These are phyloP conservation scores for Hyperoplus immaculatus DNA, from an alignment of 2,797 vertebrate genomes.

Conservation along the genomic window DNA sequence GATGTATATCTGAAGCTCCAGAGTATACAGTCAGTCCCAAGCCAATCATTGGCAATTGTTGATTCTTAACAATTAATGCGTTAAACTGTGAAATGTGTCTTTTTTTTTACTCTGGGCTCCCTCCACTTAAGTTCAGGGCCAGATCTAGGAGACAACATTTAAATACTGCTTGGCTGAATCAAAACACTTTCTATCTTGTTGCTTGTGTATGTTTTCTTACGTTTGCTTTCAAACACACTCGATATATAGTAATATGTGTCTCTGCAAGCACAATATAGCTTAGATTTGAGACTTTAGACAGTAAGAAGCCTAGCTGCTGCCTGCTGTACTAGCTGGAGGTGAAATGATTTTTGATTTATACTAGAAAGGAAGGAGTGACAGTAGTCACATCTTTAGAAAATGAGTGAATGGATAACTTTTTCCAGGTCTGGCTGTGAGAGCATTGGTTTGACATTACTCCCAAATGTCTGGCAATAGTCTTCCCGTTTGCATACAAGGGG, in stretches of 20 bases:
- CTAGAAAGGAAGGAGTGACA: too few species aligned
- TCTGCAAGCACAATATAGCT: background rate
- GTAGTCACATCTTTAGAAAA: background rate
- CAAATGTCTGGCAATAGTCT: background rate
- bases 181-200: background rate
- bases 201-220: background rate
- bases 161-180: conserved; percentile 1
- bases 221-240: conserved; percentile 7
- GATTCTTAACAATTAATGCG: background rate
- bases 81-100: background rate
- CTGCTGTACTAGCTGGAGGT: too few species aligned
- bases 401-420: background rate
- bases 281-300: background rate
- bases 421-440: background rate
- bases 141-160: background rate
- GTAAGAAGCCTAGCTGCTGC: too few species aligned
- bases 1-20: background rate
- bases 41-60: background rate
- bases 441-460: background rate
- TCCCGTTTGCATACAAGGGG: background rate
- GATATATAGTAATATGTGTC: too few species aligned
- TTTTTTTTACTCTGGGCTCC: background rate
- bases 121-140: background rate
- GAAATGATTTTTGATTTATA: too few species aligned
- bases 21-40: background rate